Conservation (phyloP, 2,113 vertebrate genomes). For the Microtus montanus region DNA sequence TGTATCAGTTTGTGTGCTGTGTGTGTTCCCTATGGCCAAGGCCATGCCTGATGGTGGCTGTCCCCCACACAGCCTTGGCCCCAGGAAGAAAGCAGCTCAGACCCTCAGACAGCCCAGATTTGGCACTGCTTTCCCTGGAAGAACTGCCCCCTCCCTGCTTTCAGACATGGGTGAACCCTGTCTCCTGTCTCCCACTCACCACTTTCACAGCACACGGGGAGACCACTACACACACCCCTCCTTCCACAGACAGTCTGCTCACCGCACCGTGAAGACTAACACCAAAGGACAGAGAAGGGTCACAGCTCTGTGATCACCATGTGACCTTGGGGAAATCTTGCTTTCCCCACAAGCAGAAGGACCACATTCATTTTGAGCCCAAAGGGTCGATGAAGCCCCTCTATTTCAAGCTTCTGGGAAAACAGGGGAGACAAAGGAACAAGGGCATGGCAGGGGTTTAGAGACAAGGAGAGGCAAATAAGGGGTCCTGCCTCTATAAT, state of each 20-base stretch:
- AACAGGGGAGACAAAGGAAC: background rate
- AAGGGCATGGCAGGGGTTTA: background rate
- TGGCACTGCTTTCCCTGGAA: background rate
- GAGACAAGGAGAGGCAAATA: background rate
- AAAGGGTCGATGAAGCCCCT: background rate
- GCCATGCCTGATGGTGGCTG: background rate
- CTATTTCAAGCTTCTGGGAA: background rate
- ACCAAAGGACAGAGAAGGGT: background rate
- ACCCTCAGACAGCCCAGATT: background rate
- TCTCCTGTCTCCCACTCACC: too few species aligned
- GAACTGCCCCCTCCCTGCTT: background rate
- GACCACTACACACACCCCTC: background rate
- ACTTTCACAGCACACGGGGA: background rate
- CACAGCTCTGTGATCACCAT: rapidly evolving
- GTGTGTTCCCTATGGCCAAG: background rate
- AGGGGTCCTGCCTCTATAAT: background rate
- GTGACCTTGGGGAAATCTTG: background rate
- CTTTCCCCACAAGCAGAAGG: background rate
- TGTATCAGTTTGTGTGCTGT: background rate
- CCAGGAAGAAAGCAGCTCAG: background rate
- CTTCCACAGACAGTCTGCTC: background rate
- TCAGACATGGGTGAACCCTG: background rate
- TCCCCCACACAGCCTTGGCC: background rate
- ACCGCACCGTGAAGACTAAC: rapidly evolving
- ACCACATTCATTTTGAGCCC: background rate